Percentiles rank a stretch among this genome's conserved stretches.
phyloP scores from a whole-genome alignment of 2,113 vertebrate genomes.

The Gopherus flavomarginatus region DNA sequence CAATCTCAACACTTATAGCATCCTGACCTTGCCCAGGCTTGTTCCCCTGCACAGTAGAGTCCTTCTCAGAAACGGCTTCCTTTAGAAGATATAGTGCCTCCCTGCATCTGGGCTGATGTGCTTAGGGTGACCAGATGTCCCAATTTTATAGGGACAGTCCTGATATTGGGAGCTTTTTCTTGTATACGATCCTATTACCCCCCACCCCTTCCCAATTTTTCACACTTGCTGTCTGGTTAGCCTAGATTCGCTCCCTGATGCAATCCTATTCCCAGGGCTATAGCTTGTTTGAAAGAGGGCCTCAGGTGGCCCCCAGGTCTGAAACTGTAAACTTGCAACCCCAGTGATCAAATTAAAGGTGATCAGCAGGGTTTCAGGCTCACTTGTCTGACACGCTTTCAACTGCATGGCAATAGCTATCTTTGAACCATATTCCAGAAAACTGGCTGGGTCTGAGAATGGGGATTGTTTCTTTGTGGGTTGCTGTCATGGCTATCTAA shows the following conservation, averaged over 20 bases:
- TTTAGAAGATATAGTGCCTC: neutral
- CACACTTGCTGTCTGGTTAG: no score
- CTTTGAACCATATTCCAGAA: neutral
- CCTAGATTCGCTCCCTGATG: neutral
- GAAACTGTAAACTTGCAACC: neutral
- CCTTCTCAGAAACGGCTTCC: neutral
- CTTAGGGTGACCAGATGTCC: no score
- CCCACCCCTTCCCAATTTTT: no score
- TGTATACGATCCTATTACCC: no score
- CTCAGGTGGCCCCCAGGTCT: neutral
- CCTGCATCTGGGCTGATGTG: neutral
- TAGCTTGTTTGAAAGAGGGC: neutral
- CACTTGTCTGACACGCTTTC: neutral
- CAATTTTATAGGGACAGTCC: no score
- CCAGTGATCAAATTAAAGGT: neutral
- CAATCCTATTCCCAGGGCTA: neutral
- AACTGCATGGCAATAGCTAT: neutral
- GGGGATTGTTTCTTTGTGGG: rapidly evolving
- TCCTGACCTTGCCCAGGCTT: neutral
- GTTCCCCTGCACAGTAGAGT: neutral
- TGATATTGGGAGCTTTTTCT: no score
- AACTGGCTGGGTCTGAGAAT: neutral
- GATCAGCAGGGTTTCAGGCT: neutral
- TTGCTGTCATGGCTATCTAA: neutral
- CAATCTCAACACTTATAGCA: neutral